Evolutionary conservation across 2,888 invertebrate genomes (phyloP), one percentile per base, ranked within the genome.

Genomic region (Diarsia mendica): DNA sequence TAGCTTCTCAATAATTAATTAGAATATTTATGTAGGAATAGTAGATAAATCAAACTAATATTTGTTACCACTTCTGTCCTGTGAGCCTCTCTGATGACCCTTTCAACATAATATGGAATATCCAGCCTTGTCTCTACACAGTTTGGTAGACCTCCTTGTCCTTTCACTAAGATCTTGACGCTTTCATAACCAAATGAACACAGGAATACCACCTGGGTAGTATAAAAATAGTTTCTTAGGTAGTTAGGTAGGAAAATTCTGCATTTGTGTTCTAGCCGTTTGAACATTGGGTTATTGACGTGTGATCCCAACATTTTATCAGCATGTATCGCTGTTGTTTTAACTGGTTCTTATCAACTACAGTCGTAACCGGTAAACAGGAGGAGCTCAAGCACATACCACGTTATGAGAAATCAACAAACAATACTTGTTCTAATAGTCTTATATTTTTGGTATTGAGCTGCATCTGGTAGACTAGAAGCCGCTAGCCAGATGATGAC

Each of bases 151-250:
- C 96, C 96, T 8, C 96, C 96, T 87, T 95, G 92, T 3, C 96
- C 96, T 84, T 87, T 93, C 2, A 96, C 94, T 72, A 93, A 86
- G 72, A 96, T 93, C 85, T 93, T 95, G 3, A 93, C 91, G 2
- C 92, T 93, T 8, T 96, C 95, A 68, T 95, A 95, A 48, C 96
- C 96, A 79, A 95, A 96, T 0, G 96, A 96, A 55, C 94, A 96
- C 60, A 80, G 87, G 77, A 96, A 96, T 67, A 76, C 82, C 13
- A 92, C 88, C 96, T 96, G 78, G 3, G 87, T 83, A 72, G 49
- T 65, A 46, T n/a, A n/a, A 61, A 61, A 58, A 72, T 39, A 15
- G 5, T 58, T 1, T 53, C 13, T 44, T 23, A 44, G 0, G 28
- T 58, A 28, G 58, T 44, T 23, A 44, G 0, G 28, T 58, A 28